A percentile compares a stretch with the other conserved stretches of the same genome.
Evolutionary conservation across 2,797 vertebrate genomes (phyloP).

Genomic region (Alca torda): DNA sequence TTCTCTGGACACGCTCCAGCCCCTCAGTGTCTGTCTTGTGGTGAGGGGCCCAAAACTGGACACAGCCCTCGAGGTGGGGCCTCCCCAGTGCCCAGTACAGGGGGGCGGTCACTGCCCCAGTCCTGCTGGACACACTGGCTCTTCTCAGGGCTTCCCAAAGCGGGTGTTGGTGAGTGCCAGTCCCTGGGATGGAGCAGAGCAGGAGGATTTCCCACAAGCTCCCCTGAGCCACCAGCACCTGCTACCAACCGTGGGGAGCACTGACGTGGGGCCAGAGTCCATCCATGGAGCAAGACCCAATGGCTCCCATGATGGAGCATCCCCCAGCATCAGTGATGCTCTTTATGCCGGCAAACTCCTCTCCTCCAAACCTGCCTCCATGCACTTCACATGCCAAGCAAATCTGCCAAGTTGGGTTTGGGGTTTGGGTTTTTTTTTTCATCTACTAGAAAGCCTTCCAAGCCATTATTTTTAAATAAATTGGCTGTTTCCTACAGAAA

Average conservation of each 20-base stretch:
- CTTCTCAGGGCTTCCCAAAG: background rate
- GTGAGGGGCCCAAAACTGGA: no score
- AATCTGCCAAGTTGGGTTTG: background rate
- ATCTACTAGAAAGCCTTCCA: background rate
- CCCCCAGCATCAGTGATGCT: background rate
- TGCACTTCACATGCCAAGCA: background rate
- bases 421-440: no score
- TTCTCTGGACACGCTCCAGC: no score
- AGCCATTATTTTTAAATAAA: slow-evolving; percentile 19
- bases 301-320: fast-evolving
- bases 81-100: no score
- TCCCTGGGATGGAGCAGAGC: fast-evolving
- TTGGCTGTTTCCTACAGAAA: background rate
- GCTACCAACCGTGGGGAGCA: background rate
- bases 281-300: background rate
- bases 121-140: no score
- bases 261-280: fast-evolving
- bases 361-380: background rate
- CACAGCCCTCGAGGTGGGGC: no score
- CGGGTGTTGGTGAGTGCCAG: fast-evolving
- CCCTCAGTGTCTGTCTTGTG: no score
- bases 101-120: no score
- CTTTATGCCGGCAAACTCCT: fast-evolving
- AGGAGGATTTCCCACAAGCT: background rate
- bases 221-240: background rate